Evolutionary conservation across 2,113 vertebrate genomes (phyloP), one percentile per base, ranked within the genome.

Genomic region (Tetrao urogallus): DNA sequence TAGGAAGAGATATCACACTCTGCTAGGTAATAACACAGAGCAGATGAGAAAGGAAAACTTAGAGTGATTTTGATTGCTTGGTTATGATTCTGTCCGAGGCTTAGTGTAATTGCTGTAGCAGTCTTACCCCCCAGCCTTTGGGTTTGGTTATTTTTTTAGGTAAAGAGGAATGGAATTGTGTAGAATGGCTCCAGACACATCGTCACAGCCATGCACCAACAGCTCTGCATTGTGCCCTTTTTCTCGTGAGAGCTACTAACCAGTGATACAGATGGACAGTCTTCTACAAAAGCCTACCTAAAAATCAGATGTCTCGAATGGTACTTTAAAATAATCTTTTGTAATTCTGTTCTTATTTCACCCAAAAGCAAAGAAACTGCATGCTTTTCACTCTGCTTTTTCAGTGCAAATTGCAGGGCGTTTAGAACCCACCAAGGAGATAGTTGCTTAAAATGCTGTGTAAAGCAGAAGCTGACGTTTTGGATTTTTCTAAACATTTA

Each of bases 71-170:
- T 66, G 56, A 92, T 69, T 56, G 69, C 63, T 66, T 65, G 19
- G 74, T n/a, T 90, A 57, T 57, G 52, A 67, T 81, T 89, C 74
- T 48, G 50, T 82, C 22, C 6, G 10, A 92, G 69, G 52, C 14
- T 34, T 61, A 30, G 47, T 93, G 89, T 82, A 95, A 86, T 21
- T 82, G 60, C 60, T 77, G n/a, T 24, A 85, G 45, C 32, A 90
- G 22, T 86, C 66, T 66, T 75, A 30, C 40, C 65, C 69, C 10
- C 32, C 32, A 52, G 7, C 7, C 11, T 74, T 77, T 77, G 47
- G 34, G 30, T 11, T 77, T 77, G 47, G 21, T 13, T 11, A 6
- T 50, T 20, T 30, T 47, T 65, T 95, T 82, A 42, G 64, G 75
- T n/a, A 65, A 36, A 45, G 54, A 27, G 14, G 63, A 48, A 73